Base-by-base conservation (phyloP, 2,797 vertebrate species). In the Cyclopterus lumpus region DNA sequence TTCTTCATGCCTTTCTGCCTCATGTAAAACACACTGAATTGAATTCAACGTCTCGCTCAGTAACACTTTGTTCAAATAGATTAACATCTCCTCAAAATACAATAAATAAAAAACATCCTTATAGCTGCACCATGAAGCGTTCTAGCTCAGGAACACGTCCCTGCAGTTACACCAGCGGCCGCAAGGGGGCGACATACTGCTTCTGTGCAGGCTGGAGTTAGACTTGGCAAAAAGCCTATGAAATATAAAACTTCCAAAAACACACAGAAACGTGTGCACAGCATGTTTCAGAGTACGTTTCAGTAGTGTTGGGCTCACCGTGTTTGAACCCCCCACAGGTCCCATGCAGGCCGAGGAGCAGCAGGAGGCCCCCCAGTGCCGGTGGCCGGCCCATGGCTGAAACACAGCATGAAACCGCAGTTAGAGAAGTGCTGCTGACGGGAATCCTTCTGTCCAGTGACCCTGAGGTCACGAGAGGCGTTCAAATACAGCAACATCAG, bases 301-400 rank as follows among this genome's bases (percentile, higher is more conserved):
- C 8, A 61, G 5, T 15, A 20, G 28, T 53, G 6, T 9, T 69
- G 3, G 2, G 4, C 87, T 88, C 68, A 90, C 91, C 87, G 5
- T 51, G 61, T 46, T 38, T 6, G 24, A 72, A 34, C 58, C 60
- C 83, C 34, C 67, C 4, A 60, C 38, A 64, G 68, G 73, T 67
- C 42, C 62, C 62, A 51, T 0, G 40, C 0, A 84, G 60, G 11
- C 58, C 3, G 2, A 87, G 53, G 49, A 75, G 32, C 32, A 87
- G 34, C 73, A 92, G 61, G 15, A 86, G 53, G 6, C 53, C 48
- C 68, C 38, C 57, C 14, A 69, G 49, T 12, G 34, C 48, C 15
- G 59, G 53, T 20, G 6, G 48, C 46, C 63, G 67, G 22, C 64
- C 83, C 89, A 91, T 91, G 67, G 57, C 88, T 90, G 80, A 53